Conservation (phyloP, 1,140 invertebrate species). For the Plodia interpunctella region DNA sequence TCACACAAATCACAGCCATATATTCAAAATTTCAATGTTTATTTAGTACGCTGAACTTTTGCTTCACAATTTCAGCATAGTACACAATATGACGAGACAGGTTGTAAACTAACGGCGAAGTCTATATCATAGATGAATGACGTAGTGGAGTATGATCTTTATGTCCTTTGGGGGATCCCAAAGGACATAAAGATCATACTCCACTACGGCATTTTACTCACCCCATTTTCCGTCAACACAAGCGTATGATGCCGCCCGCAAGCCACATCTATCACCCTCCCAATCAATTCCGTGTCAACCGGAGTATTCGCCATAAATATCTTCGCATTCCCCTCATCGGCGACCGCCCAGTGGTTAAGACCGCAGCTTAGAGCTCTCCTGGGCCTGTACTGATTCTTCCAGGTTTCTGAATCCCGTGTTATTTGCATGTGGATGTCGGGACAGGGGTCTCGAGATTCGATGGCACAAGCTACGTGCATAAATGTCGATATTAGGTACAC, state of each 20-base stretch:
- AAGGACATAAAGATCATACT: too few species aligned
- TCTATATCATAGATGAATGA: too few species aligned
- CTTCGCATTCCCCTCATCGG: slow-evolving; percentile 52
- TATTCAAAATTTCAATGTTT: too few species aligned
- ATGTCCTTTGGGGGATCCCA: too few species aligned
- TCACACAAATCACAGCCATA: too few species aligned
- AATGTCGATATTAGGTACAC: slow-evolving; percentile 55
- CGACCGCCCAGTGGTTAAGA: slow-evolving; percentile 56
- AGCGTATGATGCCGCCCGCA: slow-evolving; percentile 67
- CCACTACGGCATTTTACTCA: slow-evolving; percentile 25
- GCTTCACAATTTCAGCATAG: too few species aligned
- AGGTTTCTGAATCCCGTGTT: slow-evolving; percentile 42
- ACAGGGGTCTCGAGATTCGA: slow-evolving; percentile 48
- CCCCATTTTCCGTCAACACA: slow-evolving; percentile 63
- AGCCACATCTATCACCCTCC: slow-evolving; percentile 54
- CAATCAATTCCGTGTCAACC: slow-evolving; percentile 53
- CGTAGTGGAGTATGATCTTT: too few species aligned
- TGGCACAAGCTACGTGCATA: slow-evolving; percentile 41
- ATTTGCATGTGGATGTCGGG: slow-evolving; percentile 44
- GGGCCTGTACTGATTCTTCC: slow-evolving; percentile 51
- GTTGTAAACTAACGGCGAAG: too few species aligned
- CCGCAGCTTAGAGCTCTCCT: slow-evolving; percentile 49
- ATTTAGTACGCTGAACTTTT: too few species aligned
- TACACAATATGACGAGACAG: too few species aligned
- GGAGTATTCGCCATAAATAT: slow-evolving; percentile 49